Percentiles rank a stretch among this genome's conserved stretches.
Evolutionary conservation across 2,888 invertebrate species (phyloP).

Genomic region (Drosophila vallismaia): DNA sequence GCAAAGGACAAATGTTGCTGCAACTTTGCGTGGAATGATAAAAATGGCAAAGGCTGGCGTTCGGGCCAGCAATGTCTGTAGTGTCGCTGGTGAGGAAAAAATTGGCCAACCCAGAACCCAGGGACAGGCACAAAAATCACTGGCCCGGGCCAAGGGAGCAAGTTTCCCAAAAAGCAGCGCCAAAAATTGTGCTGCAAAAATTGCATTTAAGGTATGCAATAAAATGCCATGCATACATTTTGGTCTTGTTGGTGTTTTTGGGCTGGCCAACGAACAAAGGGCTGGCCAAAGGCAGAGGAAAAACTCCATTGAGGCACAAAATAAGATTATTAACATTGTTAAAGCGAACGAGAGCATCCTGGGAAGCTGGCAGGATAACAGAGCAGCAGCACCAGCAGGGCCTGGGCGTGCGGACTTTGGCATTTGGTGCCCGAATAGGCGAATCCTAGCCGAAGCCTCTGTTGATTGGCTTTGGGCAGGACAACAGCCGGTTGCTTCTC

Average conservation of each 20-base stretch:
- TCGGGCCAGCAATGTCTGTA: slow-evolving; percentile 15
- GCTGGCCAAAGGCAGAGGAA: slow-evolving; percentile 9
- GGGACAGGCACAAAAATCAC: slow-evolving; percentile 36
- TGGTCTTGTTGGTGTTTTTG: slow-evolving; percentile 33
- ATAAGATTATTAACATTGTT: slow-evolving; percentile 77
- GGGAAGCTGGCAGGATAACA: slow-evolving; percentile 43
- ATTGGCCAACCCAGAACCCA: slow-evolving; percentile 27
- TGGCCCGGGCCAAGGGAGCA: slow-evolving; percentile 9
- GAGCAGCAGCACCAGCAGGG: neutral
- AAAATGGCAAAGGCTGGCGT: slow-evolving; percentile 27
- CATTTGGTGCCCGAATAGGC: slow-evolving; percentile 1
- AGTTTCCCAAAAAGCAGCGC: slow-evolving; percentile 26
- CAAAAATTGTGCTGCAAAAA: slow-evolving; percentile 51
- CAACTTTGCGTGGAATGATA: slow-evolving; percentile 40
- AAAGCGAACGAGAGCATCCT: slow-evolving; percentile 64
- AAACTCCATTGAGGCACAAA: slow-evolving; percentile 70
- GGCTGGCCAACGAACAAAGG: slow-evolving; percentile 48
- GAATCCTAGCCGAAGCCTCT: slow-evolving; percentile 4
- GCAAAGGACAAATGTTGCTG: slow-evolving; percentile 39
- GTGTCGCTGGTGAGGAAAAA: slow-evolving; percentile 13
- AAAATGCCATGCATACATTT: slow-evolving; percentile 57
- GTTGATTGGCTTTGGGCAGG: slow-evolving; percentile 54
- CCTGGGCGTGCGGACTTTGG: slow-evolving; percentile 1
- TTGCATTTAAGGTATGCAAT: slow-evolving; percentile 58
- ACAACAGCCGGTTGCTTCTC: slow-evolving; percentile 33